phyloP scores from a whole-genome alignment of 1,140 invertebrate genomes.

The Agrypnia vestita region DNA sequence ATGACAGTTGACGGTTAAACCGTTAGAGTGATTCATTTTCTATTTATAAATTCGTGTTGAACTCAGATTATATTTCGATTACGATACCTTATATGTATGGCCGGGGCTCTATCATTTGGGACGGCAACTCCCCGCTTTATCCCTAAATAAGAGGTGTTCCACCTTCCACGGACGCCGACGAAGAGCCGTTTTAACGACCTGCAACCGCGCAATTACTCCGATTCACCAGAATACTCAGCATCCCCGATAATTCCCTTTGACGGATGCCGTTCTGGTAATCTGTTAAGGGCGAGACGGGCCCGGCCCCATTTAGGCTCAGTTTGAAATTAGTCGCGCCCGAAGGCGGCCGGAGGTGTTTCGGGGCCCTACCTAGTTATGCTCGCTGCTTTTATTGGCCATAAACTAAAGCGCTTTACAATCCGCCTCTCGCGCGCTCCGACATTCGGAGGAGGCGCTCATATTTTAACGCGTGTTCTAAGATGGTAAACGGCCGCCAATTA shows the following conservation, averaged over 20 bases:
- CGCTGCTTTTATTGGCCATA: slow-evolving; percentile 23
- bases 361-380: slow-evolving; percentile 14
- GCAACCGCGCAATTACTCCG: slow-evolving; percentile 21
- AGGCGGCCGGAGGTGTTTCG: slow-evolving; percentile 19
- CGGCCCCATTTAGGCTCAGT: slow-evolving; percentile 19
- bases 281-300: slow-evolving; percentile 16
- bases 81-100: neutral
- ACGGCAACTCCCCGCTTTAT: neutral
- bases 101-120: neutral
- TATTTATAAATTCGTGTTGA: neutral
- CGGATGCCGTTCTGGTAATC: slow-evolving; percentile 19
- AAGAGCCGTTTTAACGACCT: slow-evolving; percentile 20
- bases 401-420: slow-evolving; percentile 18
- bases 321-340: slow-evolving; percentile 30
- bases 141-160: slow-evolving; percentile 25
- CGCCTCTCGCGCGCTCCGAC: neutral
- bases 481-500: slow-evolving; percentile 37
- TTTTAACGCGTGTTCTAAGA: slow-evolving; percentile 1
- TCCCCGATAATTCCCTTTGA: slow-evolving; percentile 18
- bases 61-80: neutral
- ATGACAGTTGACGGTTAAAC: neutral
- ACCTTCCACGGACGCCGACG: no score
- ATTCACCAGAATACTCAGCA: slow-evolving; percentile 5
- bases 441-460: neutral
- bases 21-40: neutral